Conservation (phyloP, 1,140 invertebrate genomes). For the Caligus rogercresseyi region DNA sequence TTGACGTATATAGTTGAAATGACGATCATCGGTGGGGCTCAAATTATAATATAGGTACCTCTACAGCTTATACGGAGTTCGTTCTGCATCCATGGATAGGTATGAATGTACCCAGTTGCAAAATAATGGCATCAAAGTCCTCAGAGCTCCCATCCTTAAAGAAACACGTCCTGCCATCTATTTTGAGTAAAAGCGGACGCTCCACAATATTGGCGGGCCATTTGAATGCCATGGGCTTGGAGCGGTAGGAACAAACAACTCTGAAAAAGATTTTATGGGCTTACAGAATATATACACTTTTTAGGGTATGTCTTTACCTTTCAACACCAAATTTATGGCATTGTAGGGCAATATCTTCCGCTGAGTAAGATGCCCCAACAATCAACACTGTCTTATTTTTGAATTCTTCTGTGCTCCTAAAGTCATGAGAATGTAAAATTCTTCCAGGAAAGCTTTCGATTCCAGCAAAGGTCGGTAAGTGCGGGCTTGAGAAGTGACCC, state of each 20-base stretch:
- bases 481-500: slow-evolving; percentile 19
- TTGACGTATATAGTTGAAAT: background rate
- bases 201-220: slow-evolving; percentile 20
- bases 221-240: slow-evolving; percentile 21
- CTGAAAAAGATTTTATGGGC: background rate
- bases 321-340: slow-evolving; percentile 20
- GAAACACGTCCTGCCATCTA: slow-evolving; percentile 26
- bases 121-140: slow-evolving; percentile 28
- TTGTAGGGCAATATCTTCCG: slow-evolving; percentile 21
- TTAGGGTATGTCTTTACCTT: slow-evolving; percentile 8
- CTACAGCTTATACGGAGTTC: slow-evolving; percentile 10
- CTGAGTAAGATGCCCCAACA: slow-evolving; percentile 21
- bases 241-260: slow-evolving; percentile 19
- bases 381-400: slow-evolving; percentile 17
- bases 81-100: slow-evolving; percentile 28
- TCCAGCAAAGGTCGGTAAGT: slow-evolving; percentile 18
- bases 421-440: slow-evolving; percentile 21
- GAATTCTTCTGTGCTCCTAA: slow-evolving; percentile 20
- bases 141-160: slow-evolving; percentile 27
- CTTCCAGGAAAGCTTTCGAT: slow-evolving; percentile 21
- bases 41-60: background rate
- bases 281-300: background rate
- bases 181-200: slow-evolving; percentile 23
- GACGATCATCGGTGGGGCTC: background rate
- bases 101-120: slow-evolving; percentile 31